Evolutionary conservation across 2,888 invertebrate genomes (phyloP).

Genomic region (Lepidochrysops patricia): DNA sequence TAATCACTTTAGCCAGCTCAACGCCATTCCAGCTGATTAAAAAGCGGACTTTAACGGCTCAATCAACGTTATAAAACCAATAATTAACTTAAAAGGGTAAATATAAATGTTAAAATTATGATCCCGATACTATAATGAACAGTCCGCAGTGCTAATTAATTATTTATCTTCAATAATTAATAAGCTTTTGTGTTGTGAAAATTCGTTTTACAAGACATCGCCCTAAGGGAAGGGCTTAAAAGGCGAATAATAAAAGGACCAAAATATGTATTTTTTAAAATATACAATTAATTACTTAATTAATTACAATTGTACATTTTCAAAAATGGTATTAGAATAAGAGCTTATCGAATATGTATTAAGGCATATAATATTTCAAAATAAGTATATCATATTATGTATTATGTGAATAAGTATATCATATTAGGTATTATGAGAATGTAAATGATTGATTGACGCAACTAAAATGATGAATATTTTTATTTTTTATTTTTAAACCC

Average conservation of each 20-base stretch:
- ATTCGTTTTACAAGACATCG: not conserved
- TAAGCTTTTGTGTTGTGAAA: not conserved
- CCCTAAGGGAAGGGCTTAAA: not conserved
- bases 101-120: conserved; percentile 18
- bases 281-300: too few species aligned
- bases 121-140: conserved; percentile 29
- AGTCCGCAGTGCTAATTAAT: conserved; percentile 15
- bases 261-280: too few species aligned
- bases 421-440: too few species aligned
- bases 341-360: too few species aligned
- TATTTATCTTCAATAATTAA: not conserved
- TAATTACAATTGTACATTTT: too few species aligned
- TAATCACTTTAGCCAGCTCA: conserved; percentile 3
- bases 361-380: too few species aligned
- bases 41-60: conserved; percentile 13
- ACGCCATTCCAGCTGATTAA: not conserved
- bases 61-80: conserved; percentile 18
- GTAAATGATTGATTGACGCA: too few species aligned
- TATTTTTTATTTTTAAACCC: too few species aligned
- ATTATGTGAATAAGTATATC: too few species aligned
- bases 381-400: too few species aligned
- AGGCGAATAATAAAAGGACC: not conserved
- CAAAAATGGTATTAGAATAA: too few species aligned
- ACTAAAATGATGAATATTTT: too few species aligned
- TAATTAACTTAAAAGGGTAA: conserved; percentile 23